Base-by-base conservation (phyloP, 2,888 invertebrate species). In the Eupithecia subfuscata region DNA sequence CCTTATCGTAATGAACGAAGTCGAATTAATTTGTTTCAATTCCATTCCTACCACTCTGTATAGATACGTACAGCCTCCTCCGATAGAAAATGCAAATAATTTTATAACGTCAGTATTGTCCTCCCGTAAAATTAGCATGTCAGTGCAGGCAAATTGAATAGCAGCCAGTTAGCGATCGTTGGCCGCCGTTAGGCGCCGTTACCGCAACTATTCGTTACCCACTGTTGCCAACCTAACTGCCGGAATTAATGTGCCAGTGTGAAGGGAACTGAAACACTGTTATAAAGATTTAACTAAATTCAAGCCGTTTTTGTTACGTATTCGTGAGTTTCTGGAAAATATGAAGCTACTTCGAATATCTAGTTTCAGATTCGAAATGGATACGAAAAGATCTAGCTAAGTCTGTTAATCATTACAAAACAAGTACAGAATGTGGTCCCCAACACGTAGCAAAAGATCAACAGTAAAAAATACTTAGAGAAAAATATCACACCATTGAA, bases 131-230 rank as follows among this genome's bases (percentile, higher is more conserved):
- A 71, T 69, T 69, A 52, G 48, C 64, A 40, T 69, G 71, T 75
- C 71, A 64, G 68, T 65, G 73, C 63, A 68, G 30, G 69, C 63
- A 48, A 75, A 75, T 75, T 71, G 75, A 75, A 75, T 75, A 22
- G 56, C 48, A 70, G 37, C 52, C 52, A 63, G 37, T 73, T 60
- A 60, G 60, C 60, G 60, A 60, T 25, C 60, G 60, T 60, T 25
- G 12, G 25, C 60, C 12, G 60, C 60, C 22, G 67, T 52, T 60
- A 14, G 40, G 60, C 67, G 25, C 67, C 60, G 45, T 48, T 63
- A 56, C 56, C 22, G 56, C 56, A 22, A n/a, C 37, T 25, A 34
- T 30, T n/a, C 45, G 74, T 56, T 71, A 45, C 71, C 68, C 75
- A 71, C 45, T 71, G 71, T 63, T 75, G 37, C 68, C 75, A 68